Percentiles rank a stretch among this genome's conserved stretches.
These are phyloP conservation scores for Pelodytes ibericus DNA, from an alignment of 2,797 vertebrate species.

Conservation along the genomic window DNA sequence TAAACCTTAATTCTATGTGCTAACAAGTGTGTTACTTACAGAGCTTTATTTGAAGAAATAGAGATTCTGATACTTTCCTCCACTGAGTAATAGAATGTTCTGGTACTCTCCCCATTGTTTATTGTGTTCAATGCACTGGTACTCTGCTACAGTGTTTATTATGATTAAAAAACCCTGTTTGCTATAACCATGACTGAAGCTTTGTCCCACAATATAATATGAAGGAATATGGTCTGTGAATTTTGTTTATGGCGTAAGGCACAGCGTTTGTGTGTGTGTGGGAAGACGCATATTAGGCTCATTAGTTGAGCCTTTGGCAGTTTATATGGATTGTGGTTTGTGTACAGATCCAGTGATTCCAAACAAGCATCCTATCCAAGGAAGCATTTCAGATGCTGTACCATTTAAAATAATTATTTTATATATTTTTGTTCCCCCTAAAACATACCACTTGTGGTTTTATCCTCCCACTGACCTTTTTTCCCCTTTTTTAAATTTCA, in stretches of 20 bases:
- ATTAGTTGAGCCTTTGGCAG: conserved; percentile 44
- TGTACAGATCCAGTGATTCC: conserved; percentile 30
- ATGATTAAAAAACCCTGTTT: too few species aligned
- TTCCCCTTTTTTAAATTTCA: conserved; percentile 41
- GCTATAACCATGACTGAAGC: too few species aligned
- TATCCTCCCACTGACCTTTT: conserved; percentile 45
- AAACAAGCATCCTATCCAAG: conserved; percentile 18
- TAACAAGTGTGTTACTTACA: too few species aligned
- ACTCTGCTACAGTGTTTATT: too few species aligned
- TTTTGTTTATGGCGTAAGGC: conserved; percentile 22
- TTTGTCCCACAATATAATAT: background rate
- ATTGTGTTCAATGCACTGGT: too few species aligned
- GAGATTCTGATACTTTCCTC: too few species aligned
- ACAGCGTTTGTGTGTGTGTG: conserved; percentile 20
- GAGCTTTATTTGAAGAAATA: too few species aligned
- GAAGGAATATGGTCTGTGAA: conserved; percentile 12
- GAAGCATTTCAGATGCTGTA: conserved; percentile 29
- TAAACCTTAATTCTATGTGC: too few species aligned
- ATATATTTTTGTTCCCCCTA: conserved; percentile 25
- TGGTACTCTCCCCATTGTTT: too few species aligned
- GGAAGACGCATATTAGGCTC: conserved; percentile 34
- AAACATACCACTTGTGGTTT: conserved; percentile 45
- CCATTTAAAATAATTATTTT: conserved; percentile 29
- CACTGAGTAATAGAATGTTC: too few species aligned
- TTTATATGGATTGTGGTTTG: conserved; percentile 30